Evolutionary conservation across 1,140 invertebrate genomes (phyloP), one percentile per base, ranked within the genome.

Genomic region (Drosophila simulans): DNA sequence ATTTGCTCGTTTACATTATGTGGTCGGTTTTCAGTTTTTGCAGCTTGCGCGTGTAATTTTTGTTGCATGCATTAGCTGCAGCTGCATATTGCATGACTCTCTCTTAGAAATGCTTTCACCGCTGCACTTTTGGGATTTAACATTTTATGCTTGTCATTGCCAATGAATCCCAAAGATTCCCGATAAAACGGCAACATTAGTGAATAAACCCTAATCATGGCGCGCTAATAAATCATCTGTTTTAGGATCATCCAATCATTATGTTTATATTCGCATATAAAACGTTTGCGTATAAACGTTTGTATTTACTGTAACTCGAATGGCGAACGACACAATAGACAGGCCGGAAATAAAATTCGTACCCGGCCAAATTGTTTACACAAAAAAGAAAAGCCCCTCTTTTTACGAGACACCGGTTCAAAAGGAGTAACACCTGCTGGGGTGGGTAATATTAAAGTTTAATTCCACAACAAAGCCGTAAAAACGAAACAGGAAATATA

Each of bases 391-490:
- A 35, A 20, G 52, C 45, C 48, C 12, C n/a, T 35, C 27, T 20
- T 65, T 76, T 76, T 76, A 60, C 63, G 55, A 60, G 49, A 39
- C 65, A 25, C 57, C 52, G 45, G 66, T 42, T 69, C n/a, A 70
- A 55, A 63, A 57, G 68, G 51, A 35, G 64, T 49, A 57, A 70
- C 49, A 70, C 68, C 66, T 70, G 51, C 17, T 20, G 8, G 51
- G 12, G 5, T 13, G 31, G n/a, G 49, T 54, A n/a, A 59, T 66
- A 63, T 80, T 60, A 77, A 72, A 79, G 55, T 69, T 85, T 69
- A 72, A 75, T 75, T 63, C 57, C 56, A 49, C 72, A 76, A 76
- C 72, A 77, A 77, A 64, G 60, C 60, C 70, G 64, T 82, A 78
- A 86, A 75, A 81, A 63, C 48, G 54, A 58, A 49, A 42, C 31